phyloP scores from a whole-genome alignment of 1,140 invertebrate genomes.

The Drosophila bocki region DNA sequence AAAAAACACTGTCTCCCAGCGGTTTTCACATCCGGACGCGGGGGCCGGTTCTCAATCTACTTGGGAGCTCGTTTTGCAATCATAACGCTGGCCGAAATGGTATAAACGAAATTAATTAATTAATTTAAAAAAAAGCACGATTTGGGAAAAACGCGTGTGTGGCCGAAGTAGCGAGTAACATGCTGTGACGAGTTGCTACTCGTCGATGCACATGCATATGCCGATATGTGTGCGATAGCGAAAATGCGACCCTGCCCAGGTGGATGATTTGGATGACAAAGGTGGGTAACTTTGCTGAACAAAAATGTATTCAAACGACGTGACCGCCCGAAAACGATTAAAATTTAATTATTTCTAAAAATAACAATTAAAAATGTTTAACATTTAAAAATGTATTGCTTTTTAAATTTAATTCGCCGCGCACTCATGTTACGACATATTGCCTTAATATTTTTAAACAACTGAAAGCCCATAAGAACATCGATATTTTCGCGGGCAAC shows the following conservation, averaged over 20 bases:
- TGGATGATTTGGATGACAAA: neutral
- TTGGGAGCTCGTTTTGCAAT: conserved; percentile 7
- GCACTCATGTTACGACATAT: too few relatives aligned
- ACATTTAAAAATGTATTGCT: too few relatives aligned
- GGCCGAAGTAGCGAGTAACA: conserved; percentile 51
- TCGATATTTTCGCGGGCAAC: too few relatives aligned
- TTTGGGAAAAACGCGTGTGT: conserved; percentile 75
- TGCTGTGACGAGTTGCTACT: neutral
- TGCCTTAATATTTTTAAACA: too few relatives aligned
- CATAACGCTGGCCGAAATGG: conserved; percentile 13
- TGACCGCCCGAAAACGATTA: too few relatives aligned
- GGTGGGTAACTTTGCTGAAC: neutral
- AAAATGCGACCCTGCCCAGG: neutral
- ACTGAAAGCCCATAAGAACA: too few relatives aligned
- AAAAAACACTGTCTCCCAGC: conserved; percentile 10
- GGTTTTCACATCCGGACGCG: conserved; percentile 9
- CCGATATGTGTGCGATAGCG: neutral
- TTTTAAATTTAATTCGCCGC: too few relatives aligned
- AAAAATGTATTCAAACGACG: too few relatives aligned
- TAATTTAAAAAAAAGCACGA: conserved; percentile 73
- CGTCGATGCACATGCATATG: neutral
- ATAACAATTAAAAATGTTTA: too few relatives aligned
- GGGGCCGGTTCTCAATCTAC: neutral
- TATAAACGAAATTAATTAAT: conserved; percentile 39
- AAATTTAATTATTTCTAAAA: too few relatives aligned